Evolutionary conservation across 2,113 vertebrate genomes (phyloP).

Genomic region (Pagrus major): DNA sequence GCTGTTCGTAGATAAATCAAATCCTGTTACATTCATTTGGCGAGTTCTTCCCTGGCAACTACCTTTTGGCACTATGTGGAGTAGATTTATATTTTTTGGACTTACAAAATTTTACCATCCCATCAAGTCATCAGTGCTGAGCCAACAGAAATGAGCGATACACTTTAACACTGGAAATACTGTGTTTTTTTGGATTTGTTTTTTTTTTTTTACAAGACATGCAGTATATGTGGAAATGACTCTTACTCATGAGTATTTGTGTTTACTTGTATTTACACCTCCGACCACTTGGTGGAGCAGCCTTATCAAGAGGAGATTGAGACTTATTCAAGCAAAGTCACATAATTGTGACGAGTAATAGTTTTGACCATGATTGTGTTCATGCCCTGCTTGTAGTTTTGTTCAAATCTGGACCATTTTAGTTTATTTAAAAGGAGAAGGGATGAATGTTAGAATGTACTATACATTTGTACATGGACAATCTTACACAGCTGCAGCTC

Average conservation of each 20-base stretch:
- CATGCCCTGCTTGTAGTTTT: background rate
- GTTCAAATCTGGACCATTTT: background rate
- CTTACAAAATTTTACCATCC: background rate
- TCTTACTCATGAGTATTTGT: background rate
- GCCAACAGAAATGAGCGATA: background rate
- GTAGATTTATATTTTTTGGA: slow-evolving; percentile 14
- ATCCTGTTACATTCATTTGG: background rate
- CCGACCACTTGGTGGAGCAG: slow-evolving; percentile 12
- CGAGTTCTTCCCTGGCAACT: background rate
- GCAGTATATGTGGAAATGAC: background rate
- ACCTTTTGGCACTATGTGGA: background rate
- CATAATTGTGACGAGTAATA: too few relatives aligned
- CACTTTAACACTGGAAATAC: background rate
- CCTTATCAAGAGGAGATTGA: background rate
- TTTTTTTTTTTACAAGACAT: background rate
- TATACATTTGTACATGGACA: background rate
- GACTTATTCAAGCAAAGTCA: background rate
- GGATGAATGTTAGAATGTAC: background rate
- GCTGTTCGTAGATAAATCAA: background rate
- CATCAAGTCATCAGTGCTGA: background rate
- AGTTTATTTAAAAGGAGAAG: background rate
- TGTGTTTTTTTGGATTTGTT: too few relatives aligned
- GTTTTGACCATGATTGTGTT: background rate
- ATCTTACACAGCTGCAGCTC: background rate
- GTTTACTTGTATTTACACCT: background rate